Percentiles rank a stretch among this genome's conserved stretches.
These are phyloP conservation scores for Neosalanx taihuensis DNA, from an alignment of 2,797 vertebrate genomes.

Conservation along the genomic window DNA sequence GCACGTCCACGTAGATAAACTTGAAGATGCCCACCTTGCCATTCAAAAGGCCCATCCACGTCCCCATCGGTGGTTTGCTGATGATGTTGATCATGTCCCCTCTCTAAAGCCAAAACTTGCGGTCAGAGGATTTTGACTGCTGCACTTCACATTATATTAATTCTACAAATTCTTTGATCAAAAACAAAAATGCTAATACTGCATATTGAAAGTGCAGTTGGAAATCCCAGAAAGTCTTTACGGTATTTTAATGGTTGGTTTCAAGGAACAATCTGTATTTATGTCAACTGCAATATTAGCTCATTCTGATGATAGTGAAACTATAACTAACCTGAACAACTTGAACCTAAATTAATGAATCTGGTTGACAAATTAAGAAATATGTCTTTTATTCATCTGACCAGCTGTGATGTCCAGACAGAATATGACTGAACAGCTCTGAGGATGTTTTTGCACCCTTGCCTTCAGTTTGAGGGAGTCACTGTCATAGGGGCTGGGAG, in stretches of 20 bases:
- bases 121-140: background rate
- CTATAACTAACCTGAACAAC: too few relatives aligned
- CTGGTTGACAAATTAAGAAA: too few relatives aligned
- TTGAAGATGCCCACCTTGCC: slow-evolving; percentile 98
- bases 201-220: too few relatives aligned
- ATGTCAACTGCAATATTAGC: too few relatives aligned
- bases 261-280: too few relatives aligned
- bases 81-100: slow-evolving; percentile 96
- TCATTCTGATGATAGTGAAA: too few relatives aligned
- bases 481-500: slow-evolving; percentile 88
- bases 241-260: too few relatives aligned
- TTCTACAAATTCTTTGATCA: too few relatives aligned
- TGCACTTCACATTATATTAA: too few relatives aligned
- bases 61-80: slow-evolving; percentile 97
- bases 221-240: too few relatives aligned
- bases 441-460: background rate
- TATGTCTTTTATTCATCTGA: background rate
- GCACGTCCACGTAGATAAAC: slow-evolving; percentile 95
- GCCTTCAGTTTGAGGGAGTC: slow-evolving; percentile 96
- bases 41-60: slow-evolving; percentile 96
- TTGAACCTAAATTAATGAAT: too few relatives aligned
- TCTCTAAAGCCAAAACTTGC: slow-evolving; percentile 67
- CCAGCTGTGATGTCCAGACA: background rate
- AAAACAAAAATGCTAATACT: too few relatives aligned
- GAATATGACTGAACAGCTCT: background rate